Evolutionary conservation across 1,140 invertebrate species (phyloP).

Genomic region (Wasmannia auropunctata): DNA sequence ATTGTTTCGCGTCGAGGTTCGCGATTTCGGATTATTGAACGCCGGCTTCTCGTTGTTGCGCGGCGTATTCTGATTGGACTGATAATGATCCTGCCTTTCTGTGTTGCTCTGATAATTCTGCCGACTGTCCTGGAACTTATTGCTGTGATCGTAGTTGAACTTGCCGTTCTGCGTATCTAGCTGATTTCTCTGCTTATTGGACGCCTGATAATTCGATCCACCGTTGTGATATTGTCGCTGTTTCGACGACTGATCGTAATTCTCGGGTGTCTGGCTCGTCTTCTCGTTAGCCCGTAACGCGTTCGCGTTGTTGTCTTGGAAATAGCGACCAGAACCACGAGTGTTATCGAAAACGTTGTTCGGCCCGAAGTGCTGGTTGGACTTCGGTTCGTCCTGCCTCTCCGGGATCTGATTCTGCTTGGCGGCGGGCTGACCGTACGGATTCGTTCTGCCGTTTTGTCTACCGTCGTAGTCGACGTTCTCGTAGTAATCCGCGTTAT

Average conservation of each 20-base stretch:
- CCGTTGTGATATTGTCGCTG: constrained; percentile 32
- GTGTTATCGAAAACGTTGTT: constrained; percentile 75
- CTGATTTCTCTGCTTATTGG: constrained; percentile 72
- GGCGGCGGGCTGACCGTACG: constrained; percentile 73
- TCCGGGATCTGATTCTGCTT: constrained; percentile 79
- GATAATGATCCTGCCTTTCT: constrained; percentile 76
- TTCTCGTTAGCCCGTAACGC: constrained; percentile 41
- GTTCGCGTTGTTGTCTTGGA: constrained; percentile 35
- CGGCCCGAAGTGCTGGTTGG: constrained; percentile 67
- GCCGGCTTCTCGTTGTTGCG: constrained; percentile 75
- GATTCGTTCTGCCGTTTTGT: constrained; percentile 82
- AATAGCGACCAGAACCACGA: constrained; percentile 35
- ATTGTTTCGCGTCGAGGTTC: constrained; percentile 70
- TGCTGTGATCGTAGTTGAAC: constrained; percentile 67
- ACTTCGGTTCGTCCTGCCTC: constrained; percentile 70
- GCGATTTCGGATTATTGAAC: constrained; percentile 68
- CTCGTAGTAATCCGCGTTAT: constrained; percentile 71
- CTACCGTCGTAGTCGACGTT: constrained; percentile 80
- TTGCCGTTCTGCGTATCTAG: constrained; percentile 71
- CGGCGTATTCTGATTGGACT: constrained; percentile 66
- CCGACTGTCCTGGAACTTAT: constrained; percentile 70
- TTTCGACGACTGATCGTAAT: constrained; percentile 60
- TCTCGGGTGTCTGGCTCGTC: constrained; percentile 53
- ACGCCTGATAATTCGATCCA: constrained; percentile 66
- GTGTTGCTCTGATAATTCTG: constrained; percentile 68